Base-by-base conservation (phyloP, 2,888 invertebrate genomes). In the Glaucopsyche alexis region DNA sequence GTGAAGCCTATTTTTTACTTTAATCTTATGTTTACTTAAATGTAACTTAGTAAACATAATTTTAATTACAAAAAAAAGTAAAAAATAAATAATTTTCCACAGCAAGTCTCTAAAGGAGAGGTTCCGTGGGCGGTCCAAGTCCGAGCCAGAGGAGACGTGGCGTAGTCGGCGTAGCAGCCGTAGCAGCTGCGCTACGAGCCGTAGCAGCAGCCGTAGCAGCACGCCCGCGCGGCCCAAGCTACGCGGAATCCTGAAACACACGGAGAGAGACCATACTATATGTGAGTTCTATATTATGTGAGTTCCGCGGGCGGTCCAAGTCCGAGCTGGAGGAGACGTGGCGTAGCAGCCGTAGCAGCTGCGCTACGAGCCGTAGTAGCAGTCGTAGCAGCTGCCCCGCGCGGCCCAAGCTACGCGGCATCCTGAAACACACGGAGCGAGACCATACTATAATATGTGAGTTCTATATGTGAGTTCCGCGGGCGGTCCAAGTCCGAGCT, bases 231-330 rank as follows among this genome's bases (percentile, higher is more conserved):
- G 79, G 65, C 77, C 80, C 66, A 85, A 82, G 71, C 79, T 88
- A 8, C 82, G 81, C 0, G 87, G 88, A 0, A 87, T 87, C 1
- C 80, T 88, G 73, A 88, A 87, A 76, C 83, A 85, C 45, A 78
- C 77, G 7, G 83, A 84, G 0, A 76, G 76, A 71, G 81, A 82
- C 66, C 79, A 82, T 79, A 47, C 78, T 76, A 74, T 13, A 49
- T 64, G 60, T 66, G 9, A 7, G 38, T 38, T 64, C 0, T 29
- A 42, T 71, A n/a, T n/a, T n/a, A n/a, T n/a, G n/a, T n/a, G n/a
- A n/a, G 78, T 85, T 85, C 75, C 83, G 82, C 60, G 76, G 83
- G 0, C 85, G 84, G 78, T 84, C 82, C 74, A 82, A 83, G 45
- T 87, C 87, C 0, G 87, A 88, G 50, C 84, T 85, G 0, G 85